Evolutionary conservation across 37 sponge, comb jelly and placozoan genomes (phyloP).

Genomic region (Cliona cf. orientalis): DNA sequence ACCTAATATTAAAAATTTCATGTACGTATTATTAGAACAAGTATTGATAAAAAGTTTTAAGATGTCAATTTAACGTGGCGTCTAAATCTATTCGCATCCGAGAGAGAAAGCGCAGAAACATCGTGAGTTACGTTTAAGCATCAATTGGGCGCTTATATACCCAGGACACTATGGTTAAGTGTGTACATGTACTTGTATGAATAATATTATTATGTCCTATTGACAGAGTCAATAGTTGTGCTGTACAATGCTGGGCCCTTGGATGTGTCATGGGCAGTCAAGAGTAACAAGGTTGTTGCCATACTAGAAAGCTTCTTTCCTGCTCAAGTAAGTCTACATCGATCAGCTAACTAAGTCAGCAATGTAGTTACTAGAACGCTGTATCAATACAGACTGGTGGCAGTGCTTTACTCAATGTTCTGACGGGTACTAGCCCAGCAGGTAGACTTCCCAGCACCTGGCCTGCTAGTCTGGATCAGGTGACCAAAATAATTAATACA

Average conservation of each 20-base stretch:
- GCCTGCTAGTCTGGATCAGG: slow-evolving; percentile 49
- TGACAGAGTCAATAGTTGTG: slow-evolving; percentile 38
- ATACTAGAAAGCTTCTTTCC: slow-evolving; percentile 54
- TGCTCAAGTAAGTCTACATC: too few relatives aligned
- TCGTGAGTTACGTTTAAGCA: too few relatives aligned
- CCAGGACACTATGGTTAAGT: too few relatives aligned
- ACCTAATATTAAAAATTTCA: neutral
- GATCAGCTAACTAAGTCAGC: too few relatives aligned
- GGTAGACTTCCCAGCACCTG: slow-evolving; percentile 64
- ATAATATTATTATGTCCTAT: too few relatives aligned
- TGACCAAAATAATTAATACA: too few relatives aligned
- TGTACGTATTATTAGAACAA: neutral
- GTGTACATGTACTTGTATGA: too few relatives aligned
- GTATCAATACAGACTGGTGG: slow-evolving; percentile 50
- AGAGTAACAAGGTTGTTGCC: slow-evolving; percentile 21
- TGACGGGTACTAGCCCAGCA: slow-evolving; percentile 44
- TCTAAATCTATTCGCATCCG: neutral
- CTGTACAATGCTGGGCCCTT: slow-evolving; percentile 64
- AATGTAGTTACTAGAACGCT: too few relatives aligned
- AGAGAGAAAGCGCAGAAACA: neutral
- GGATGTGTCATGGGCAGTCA: slow-evolving; percentile 52
- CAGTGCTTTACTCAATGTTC: slow-evolving; percentile 23
- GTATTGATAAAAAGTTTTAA: neutral
- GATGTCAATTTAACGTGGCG: neutral
- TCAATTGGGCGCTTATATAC: too few relatives aligned